phyloP scores from a whole-genome alignment of 2,113 vertebrate genomes.

The Leptosomus discolor region DNA sequence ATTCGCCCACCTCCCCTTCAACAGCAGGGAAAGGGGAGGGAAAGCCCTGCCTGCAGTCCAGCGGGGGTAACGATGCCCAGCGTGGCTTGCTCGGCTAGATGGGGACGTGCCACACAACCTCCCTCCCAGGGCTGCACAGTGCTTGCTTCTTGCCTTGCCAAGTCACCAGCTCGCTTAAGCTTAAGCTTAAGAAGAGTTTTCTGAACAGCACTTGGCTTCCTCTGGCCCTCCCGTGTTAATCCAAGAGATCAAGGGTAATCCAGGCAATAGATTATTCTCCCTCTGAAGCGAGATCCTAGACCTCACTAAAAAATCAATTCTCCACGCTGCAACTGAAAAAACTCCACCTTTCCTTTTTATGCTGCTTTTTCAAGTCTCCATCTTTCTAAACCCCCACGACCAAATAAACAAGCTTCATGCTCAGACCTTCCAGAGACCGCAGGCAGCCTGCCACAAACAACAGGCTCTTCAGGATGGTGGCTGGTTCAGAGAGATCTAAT shows the following conservation, averaged over 20 bases:
- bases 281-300: neutral
- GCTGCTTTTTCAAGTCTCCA: neutral
- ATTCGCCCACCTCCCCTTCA: neutral
- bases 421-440: neutral
- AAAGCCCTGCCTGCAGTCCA: neutral
- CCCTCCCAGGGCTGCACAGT: neutral
- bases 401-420: neutral
- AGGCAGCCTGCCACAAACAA: neutral
- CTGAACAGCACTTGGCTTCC: neutral
- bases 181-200: neutral
- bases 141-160: neutral
- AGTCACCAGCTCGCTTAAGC: neutral
- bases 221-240: neutral
- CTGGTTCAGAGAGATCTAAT: neutral
- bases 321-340: neutral
- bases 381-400: neutral
- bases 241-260: neutral
- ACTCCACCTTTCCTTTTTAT: neutral
- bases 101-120: neutral
- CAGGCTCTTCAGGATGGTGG: neutral
- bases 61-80: neutral
- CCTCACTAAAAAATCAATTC: neutral
- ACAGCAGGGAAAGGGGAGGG: neutral
- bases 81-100: neutral
- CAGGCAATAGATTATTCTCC: neutral